phyloP scores from a whole-genome alignment of 2,113 vertebrate genomes.

The Eudyptes chrysolophus region DNA sequence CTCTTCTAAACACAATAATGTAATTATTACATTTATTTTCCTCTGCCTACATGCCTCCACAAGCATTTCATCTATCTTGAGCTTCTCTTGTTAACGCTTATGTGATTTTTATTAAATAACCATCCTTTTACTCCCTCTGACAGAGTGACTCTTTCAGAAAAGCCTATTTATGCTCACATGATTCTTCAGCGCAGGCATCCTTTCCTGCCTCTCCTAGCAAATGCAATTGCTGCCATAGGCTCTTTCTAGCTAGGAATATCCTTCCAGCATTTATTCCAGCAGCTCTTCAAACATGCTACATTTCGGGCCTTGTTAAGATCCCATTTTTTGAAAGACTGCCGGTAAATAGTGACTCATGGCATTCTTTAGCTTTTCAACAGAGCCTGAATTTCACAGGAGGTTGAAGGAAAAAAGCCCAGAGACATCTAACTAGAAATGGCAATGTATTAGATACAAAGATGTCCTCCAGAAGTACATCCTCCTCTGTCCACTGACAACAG shows the following conservation, averaged over 20 bases:
- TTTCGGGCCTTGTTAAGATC: not conserved
- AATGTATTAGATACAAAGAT: not conserved
- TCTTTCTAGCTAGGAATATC: not conserved
- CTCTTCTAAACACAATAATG: not conserved
- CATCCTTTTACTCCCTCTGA: not conserved
- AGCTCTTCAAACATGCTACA: not conserved
- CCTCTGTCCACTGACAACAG: not conserved
- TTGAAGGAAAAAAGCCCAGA: not conserved
- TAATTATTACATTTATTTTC: not conserved
- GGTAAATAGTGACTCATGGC: not conserved
- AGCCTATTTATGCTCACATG: not conserved
- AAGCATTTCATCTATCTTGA: not conserved
- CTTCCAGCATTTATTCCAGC: not conserved
- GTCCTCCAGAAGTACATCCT: not conserved
- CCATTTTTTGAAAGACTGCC: not conserved
- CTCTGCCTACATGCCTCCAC: not conserved
- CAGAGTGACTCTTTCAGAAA: not conserved
- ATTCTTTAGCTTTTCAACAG: not conserved
- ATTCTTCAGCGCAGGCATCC: not conserved
- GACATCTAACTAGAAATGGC: not conserved
- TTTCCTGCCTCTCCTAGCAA: not conserved
- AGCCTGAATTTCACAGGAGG: not conserved
- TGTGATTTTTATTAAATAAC: not conserved
- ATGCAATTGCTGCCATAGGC: not conserved
- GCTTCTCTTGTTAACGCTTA: not conserved